A percentile compares a stretch with the other conserved stretches of the same genome.
Conservation (phyloP, 2,113 vertebrate genomes). For the Vicugna pacos region DNA sequence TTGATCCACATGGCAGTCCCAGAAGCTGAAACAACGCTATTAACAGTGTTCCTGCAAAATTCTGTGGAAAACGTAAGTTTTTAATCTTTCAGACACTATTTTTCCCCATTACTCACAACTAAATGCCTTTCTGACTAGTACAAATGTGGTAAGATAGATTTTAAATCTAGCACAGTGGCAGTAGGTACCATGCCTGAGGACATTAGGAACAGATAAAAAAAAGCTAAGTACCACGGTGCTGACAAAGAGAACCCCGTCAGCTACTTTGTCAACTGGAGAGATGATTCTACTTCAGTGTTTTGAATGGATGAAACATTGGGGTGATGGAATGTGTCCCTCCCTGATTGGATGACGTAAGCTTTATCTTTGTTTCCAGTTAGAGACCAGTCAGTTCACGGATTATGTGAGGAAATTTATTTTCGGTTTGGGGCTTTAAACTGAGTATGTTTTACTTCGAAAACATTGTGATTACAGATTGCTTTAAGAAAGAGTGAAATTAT, state of each 20-base stretch:
- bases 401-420: background rate
- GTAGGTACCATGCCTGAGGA: background rate
- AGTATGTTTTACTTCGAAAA: background rate
- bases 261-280: fast-evolving
- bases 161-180: background rate
- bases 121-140: background rate
- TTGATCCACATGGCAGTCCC: fast-evolving
- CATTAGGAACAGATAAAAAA: background rate
- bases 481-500: background rate
- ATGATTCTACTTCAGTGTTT: background rate
- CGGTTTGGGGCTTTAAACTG: background rate
- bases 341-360: background rate
- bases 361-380: background rate
- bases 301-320: background rate
- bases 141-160: background rate
- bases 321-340: background rate
- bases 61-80: background rate
- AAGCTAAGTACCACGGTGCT: background rate
- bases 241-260: background rate
- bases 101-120: background rate
- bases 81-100: background rate
- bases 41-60: background rate
- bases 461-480: background rate
- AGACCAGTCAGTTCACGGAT: too few relatives aligned
- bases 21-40: background rate